Evolutionary conservation across 1,140 invertebrate species (phyloP).

Genomic region (Drusus annulatus): DNA sequence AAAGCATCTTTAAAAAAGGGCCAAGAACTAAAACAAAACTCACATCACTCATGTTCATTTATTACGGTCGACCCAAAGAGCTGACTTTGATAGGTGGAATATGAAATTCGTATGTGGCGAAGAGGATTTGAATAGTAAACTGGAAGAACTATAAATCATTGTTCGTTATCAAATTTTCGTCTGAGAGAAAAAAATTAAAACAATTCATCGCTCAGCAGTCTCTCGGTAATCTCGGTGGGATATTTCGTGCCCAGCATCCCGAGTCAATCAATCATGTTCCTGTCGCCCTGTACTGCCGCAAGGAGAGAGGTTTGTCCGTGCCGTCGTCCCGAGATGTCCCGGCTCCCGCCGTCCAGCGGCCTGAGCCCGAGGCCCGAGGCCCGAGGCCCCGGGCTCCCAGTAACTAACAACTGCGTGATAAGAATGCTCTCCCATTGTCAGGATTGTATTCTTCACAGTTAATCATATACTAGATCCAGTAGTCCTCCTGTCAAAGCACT

Average conservation of each 20-base stretch:
- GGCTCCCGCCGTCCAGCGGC: too few relatives aligned
- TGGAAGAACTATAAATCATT: slow-evolving; percentile 42
- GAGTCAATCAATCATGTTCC: slow-evolving; percentile 34
- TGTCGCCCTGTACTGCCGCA: slow-evolving; percentile 12
- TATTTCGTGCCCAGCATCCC: slow-evolving; percentile 11
- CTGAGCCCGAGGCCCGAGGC: too few relatives aligned
- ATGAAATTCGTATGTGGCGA: slow-evolving; percentile 25
- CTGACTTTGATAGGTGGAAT: slow-evolving; percentile 27
- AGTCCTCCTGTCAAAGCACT: not conserved
- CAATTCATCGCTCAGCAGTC: slow-evolving; percentile 45
- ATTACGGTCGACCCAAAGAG: slow-evolving; percentile 19
- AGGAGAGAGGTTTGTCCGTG: not conserved
- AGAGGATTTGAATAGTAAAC: slow-evolving; percentile 39
- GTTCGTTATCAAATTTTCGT: slow-evolving; percentile 47
- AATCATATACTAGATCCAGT: not conserved
- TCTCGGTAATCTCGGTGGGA: slow-evolving; percentile 27
- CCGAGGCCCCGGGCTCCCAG: not conserved
- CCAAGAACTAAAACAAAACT: slow-evolving; percentile 11
- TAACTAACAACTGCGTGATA: not conserved
- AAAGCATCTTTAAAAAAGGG: too few relatives aligned
- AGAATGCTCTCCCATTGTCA: not conserved
- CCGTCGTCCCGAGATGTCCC: slow-evolving; percentile 7
- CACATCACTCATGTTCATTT: slow-evolving; percentile 26
- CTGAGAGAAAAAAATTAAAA: slow-evolving; percentile 43
- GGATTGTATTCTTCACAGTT: not conserved